Base-by-base conservation (phyloP, 1,140 invertebrate species). In the Pseudomyrmex pallidus region DNA sequence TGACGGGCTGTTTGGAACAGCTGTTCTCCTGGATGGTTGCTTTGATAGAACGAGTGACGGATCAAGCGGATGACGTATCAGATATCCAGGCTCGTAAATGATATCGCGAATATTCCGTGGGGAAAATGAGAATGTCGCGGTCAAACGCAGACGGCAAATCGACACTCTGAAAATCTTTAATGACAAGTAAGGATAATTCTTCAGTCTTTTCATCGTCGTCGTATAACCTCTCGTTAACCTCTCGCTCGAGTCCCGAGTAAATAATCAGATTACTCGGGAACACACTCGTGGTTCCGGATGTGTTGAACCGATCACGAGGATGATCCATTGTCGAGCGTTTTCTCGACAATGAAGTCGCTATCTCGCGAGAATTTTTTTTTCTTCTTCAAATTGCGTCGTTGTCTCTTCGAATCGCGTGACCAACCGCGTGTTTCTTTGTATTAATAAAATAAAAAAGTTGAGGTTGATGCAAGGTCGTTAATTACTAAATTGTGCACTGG, bases 101-200 rank as follows among this genome's bases (percentile, higher is more conserved):
- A 93, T 95, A 93, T 94, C 94, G 86, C 91, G 92, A 94, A 95
- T 94, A 93, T 94, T 94, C 90, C 93, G 92, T 92, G 93, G 92
- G 83, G 94, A 95, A 91, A 94, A 93, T 93, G 94, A 94, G 85
- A 94, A 94, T 91, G 92, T 90, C 84, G 93, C 93, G 57, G 91
- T 93, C 77, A 94, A 95, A 89, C 93, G 96, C 94, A 94, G 94
- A 94, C 94, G 95, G 64, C 96, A 97, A 94, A 97, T 97, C 82
- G 96, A 96, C 90, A 96, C 96, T 25, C 90, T 97, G 85, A 97
- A 97, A 94, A 95, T 97, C 86, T 97, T 97, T 84, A 95, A 95
- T 88, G 95, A 95, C 90, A 95, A 95, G 94, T 95, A 91, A 94
- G 94, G 35, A n/a, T 61, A 3, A 68, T 52, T 61, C 59, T 61